Percentiles rank a stretch among this genome's conserved stretches.
Evolutionary conservation across 2,113 vertebrate genomes (phyloP).

Genomic region (Meleagris gallopavo): DNA sequence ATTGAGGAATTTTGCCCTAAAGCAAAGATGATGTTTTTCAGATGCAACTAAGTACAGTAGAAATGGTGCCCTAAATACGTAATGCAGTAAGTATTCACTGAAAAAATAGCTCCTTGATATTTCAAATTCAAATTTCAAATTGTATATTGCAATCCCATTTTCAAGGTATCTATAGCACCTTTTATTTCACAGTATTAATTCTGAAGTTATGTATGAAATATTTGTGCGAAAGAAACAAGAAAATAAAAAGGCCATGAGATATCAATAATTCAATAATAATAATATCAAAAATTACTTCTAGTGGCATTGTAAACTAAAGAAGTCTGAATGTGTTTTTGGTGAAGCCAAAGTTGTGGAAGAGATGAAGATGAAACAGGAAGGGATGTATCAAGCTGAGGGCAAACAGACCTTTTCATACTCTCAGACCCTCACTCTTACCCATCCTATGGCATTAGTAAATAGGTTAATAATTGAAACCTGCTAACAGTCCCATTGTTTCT

Average conservation of each 20-base stretch:
- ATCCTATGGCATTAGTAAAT: not conserved
- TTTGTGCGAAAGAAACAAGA: not conserved
- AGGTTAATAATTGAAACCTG: not conserved
- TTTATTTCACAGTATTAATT: not conserved
- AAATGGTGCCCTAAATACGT: not conserved
- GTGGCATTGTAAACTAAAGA: not conserved
- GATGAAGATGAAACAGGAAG: not conserved
- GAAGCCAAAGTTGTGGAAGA: not conserved
- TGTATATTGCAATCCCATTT: not conserved
- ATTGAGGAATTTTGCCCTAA: conserved; percentile 55
- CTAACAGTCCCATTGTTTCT: not conserved
- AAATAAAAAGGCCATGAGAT: not conserved
- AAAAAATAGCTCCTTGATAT: not conserved
- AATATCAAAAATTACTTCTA: too few relatives aligned
- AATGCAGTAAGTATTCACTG: not conserved
- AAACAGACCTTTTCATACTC: not conserved
- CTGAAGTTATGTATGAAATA: not conserved
- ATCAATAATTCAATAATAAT: not conserved
- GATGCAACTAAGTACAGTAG: not conserved
- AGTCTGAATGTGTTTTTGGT: not conserved
- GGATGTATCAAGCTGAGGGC: not conserved
- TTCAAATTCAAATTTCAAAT: not conserved
- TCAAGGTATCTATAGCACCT: not conserved
- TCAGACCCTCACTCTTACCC: not conserved
- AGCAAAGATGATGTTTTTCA: conserved; percentile 44